Base-by-base conservation (phyloP, 1,140 invertebrate species). In the Trinorchestia longiramus region DNA sequence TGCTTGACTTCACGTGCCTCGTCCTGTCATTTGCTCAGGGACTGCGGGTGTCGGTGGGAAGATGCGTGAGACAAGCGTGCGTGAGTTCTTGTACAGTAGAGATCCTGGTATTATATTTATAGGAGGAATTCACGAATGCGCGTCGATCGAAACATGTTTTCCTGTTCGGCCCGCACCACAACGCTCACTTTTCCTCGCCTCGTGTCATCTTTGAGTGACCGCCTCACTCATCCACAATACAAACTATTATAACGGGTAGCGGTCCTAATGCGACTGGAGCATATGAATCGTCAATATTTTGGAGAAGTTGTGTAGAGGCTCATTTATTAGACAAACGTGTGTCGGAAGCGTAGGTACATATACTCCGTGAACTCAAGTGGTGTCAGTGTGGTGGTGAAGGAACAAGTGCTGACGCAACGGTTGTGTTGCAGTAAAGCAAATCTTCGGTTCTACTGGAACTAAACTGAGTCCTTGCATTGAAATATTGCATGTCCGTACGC, bases 21-120 rank as follows among this genome's bases (percentile, higher is more conserved):
- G 45, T 94, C 44, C 92, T 94, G 92, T 94, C 43, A 45, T 94
- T 94, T 94, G 92, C 92, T 94, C 92, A 94, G 92, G 92, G 44
- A 94, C 40, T 45, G 92, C 44, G 43, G 43, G 43, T 94, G 92
- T 43, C 43, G 92, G 92, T 94, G 44, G 44, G 44, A 44, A 94
- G 44, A 45, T 40, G 15, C 44, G 36, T 94, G 40, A 45, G 92
- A 94, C 44, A 77, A 77, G 19, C 43, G 92, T 44, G 44, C 92
- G 36, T 47, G 92, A 45, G 44, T 44, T 40, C 92, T 94, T 94
- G 92, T 94, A 94, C 44, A 94, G 44, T 94, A 43, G 92, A 94
- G 44, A 47, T 94, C 92, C 92, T 94, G 92, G 92, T 94, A 94
- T 94, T 94, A 94, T 94, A 94, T 94, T 94, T 44, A 94, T 94